Evolutionary conservation across 2,113 vertebrate genomes (phyloP).

Genomic region (Psilopogon haemacephalus): DNA sequence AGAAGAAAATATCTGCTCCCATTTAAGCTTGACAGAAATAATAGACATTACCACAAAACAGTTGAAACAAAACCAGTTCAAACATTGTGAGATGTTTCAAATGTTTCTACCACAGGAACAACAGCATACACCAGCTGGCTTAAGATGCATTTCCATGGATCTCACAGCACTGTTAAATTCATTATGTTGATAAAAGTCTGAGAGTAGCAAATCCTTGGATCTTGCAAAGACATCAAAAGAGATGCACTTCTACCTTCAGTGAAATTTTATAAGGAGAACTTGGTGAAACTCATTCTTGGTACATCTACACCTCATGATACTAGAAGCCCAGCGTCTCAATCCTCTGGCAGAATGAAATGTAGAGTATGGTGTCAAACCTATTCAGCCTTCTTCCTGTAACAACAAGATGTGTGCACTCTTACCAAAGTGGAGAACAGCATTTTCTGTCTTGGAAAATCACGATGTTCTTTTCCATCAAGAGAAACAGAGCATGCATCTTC

Average conservation of each 20-base stretch:
- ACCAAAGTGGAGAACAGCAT: background rate
- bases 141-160: background rate
- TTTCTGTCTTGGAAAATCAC: background rate
- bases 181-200: background rate
- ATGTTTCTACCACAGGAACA: background rate
- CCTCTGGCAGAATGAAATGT: background rate
- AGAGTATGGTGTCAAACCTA: background rate
- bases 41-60: background rate
- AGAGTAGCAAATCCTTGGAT: background rate
- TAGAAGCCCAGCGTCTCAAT: background rate
- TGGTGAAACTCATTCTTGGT: background rate
- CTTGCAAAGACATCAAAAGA: background rate
- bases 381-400: background rate
- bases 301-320: rapidly evolving
- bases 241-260: background rate
- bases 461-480: rapidly evolving
- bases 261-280: rapidly evolving
- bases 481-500: background rate
- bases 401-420: background rate
- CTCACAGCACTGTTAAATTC: background rate
- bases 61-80: background rate
- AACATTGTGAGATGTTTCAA: background rate
- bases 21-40: background rate
- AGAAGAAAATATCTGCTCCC: background rate
- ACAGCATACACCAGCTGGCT: rapidly evolving